Base-by-base conservation (phyloP, 2,797 vertebrate species). In the Podarcis lilfordi region DNA sequence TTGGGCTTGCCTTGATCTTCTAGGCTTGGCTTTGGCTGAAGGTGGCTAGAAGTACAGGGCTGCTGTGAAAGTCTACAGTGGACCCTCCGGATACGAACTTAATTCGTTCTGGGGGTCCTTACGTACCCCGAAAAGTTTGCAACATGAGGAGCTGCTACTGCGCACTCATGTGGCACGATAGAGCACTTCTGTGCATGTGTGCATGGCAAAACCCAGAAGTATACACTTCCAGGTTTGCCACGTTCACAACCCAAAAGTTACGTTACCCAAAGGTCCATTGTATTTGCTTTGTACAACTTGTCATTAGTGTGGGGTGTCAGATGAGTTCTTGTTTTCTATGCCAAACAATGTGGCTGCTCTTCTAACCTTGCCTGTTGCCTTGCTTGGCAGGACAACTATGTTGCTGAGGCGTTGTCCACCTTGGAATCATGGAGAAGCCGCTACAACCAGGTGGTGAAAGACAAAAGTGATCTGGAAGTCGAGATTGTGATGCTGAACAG, bases 401-500 rank as follows among this genome's bases (percentile, higher is more conserved):
- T 98, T n/a, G 90, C 96, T 1, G 97, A 98, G 23, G 96, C 97
- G 0, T 89, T 98, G 89, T 95, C 96, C 13, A 96, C 96, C 10
- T 95, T 98, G 0, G 98, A 99, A 55, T 97, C 93, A 75, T 98
- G 98, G 98, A 97, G 97, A 83, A 97, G 80, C 92, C 97, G 96
- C 35, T 97, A 98, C 85, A 95, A 95, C 84, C 96, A 97, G 92
- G 97, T 97, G 84, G 87, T 96, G 10, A 98, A 98, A 88, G 98
- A 98, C 43, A 98, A 98, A 88, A 97, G 92, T 71, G 97, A 97
- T 87, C 95, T 98, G 1, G 98, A 99, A 93, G 82, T 97, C 32
- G 98, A 99, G 86, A 92, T 98, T 1, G 97, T 97, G 1, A 88
- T 97, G 27, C 91, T 99, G 86, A 98, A 97, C 79, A 98, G 97